Percentiles rank a stretch among this genome's conserved stretches.
phyloP scores from a whole-genome alignment of 2,113 vertebrate species.

The Ptyas mucosa region DNA sequence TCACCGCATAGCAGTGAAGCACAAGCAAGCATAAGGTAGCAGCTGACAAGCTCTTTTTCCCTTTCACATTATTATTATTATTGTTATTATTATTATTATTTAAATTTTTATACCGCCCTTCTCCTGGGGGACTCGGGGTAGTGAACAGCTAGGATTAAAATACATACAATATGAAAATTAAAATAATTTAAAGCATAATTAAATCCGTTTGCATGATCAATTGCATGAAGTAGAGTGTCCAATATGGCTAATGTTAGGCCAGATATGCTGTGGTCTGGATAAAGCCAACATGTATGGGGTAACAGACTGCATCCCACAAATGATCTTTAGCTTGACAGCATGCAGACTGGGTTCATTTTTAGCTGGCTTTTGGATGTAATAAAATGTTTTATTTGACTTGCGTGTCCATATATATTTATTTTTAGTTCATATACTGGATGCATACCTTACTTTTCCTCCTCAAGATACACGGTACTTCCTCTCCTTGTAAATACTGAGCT shows the following conservation, averaged over 20 bases:
- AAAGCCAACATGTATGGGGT: not conserved
- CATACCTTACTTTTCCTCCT: not conserved
- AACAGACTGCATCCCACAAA: not conserved
- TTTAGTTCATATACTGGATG: not conserved
- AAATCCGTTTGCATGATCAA: too few relatives aligned
- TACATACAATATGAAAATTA: too few relatives aligned
- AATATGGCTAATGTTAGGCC: not conserved
- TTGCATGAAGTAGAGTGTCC: not conserved
- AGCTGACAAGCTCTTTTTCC: not conserved
- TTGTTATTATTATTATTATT: too few relatives aligned
- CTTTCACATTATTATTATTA: too few relatives aligned
- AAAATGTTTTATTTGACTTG: not conserved
- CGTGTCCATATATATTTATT: not conserved
- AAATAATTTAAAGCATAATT: too few relatives aligned
- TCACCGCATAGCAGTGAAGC: not conserved
- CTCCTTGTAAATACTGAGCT: rapidly evolving
- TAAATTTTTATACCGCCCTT: too few relatives aligned
- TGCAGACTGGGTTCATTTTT: not conserved
- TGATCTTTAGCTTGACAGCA: not conserved
- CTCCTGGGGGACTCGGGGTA: too few relatives aligned
- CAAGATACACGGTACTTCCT: not conserved
- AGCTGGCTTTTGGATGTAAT: not conserved
- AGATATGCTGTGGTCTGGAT: not conserved
- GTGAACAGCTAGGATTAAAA: too few relatives aligned
- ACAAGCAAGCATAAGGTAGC: not conserved